A percentile compares a stretch with the other conserved stretches of the same genome.
Evolutionary conservation across 2,888 invertebrate genomes (phyloP).

Genomic region (Thereva unica): DNA sequence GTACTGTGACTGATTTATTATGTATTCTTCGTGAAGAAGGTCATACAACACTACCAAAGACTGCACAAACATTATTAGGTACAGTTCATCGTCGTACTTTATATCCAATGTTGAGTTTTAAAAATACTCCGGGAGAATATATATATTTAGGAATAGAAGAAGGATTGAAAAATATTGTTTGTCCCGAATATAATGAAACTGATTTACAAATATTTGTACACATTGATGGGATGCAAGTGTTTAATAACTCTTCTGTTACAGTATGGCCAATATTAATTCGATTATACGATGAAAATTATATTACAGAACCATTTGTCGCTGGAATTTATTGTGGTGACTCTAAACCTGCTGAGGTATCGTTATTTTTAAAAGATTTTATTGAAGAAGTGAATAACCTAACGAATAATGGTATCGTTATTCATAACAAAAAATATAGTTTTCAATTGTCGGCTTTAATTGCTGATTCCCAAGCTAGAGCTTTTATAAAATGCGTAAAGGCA

Average conservation of each 20-base stretch:
- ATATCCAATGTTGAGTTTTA: background rate
- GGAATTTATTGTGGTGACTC: background rate
- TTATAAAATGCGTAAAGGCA: too few relatives aligned
- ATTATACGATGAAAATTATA: conserved; percentile 4
- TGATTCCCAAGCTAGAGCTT: too few relatives aligned
- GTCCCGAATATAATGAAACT: too few relatives aligned
- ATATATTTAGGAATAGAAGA: background rate
- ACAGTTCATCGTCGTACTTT: background rate
- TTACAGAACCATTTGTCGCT: background rate
- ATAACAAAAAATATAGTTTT: background rate
- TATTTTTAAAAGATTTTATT: background rate
- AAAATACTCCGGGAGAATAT: background rate
- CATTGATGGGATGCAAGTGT: conserved; percentile 1
- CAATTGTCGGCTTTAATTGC: background rate
- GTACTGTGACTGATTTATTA: background rate
- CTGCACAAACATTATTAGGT: background rate
- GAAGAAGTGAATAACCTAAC: background rate
- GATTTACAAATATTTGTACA: background rate
- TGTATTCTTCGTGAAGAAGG: background rate
- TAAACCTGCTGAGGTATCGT: background rate
- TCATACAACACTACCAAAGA: background rate
- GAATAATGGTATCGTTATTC: background rate
- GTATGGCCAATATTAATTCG: conserved; percentile 2
- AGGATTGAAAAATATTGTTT: background rate
- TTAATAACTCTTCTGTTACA: background rate